Percentiles rank a stretch among this genome's conserved stretches.
These are phyloP conservation scores for Cephalotes varians DNA, from an alignment of 2,888 invertebrate species.

Conservation along the genomic window DNA sequence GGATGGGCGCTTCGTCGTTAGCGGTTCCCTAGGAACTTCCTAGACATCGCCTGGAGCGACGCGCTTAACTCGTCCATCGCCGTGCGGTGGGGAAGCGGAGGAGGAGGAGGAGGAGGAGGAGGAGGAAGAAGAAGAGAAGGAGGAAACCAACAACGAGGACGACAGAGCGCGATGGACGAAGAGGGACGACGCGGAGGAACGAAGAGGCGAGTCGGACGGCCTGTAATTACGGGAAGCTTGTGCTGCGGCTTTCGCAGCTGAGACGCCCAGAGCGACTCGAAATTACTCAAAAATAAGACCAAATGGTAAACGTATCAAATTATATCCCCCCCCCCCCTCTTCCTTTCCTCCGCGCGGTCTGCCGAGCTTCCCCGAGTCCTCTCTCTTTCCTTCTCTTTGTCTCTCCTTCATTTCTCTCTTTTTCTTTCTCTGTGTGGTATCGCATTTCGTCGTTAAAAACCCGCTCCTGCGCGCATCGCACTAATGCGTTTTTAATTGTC, in stretches of 20 bases:
- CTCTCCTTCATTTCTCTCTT: slow-evolving; percentile 9
- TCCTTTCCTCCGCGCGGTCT: slow-evolving; percentile 71
- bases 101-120: slow-evolving; percentile 27
- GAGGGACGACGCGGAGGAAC: too few relatives aligned
- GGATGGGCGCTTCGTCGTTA: slow-evolving; percentile 35
- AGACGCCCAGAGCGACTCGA: slow-evolving; percentile 81
- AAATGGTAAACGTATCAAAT: slow-evolving; percentile 83
- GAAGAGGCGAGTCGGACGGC: slow-evolving; percentile 67
- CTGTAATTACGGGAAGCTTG: slow-evolving; percentile 79
- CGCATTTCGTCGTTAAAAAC: slow-evolving; percentile 13
- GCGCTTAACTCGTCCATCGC: slow-evolving; percentile 27
- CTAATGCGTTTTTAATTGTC: slow-evolving; percentile 71
- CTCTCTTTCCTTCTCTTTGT: slow-evolving; percentile 1
- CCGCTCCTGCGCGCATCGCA: slow-evolving; percentile 16
- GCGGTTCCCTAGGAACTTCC: slow-evolving; percentile 74
- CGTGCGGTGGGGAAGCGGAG: slow-evolving; percentile 2
- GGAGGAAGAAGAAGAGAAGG: background rate
- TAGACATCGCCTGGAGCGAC: slow-evolving; percentile 77
- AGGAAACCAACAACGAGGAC: slow-evolving; percentile 35
- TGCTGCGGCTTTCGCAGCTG: slow-evolving; percentile 72
- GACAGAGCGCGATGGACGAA: too few relatives aligned
- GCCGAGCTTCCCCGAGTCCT: slow-evolving; percentile 58
- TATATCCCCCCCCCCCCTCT: slow-evolving; percentile 74
- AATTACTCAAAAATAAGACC: slow-evolving; percentile 84
- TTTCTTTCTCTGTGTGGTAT: slow-evolving; percentile 58